These are phyloP conservation scores for Sebastes ruberrimus DNA, from an alignment of 2,797 vertebrate genomes.

Conservation along the genomic window DNA sequence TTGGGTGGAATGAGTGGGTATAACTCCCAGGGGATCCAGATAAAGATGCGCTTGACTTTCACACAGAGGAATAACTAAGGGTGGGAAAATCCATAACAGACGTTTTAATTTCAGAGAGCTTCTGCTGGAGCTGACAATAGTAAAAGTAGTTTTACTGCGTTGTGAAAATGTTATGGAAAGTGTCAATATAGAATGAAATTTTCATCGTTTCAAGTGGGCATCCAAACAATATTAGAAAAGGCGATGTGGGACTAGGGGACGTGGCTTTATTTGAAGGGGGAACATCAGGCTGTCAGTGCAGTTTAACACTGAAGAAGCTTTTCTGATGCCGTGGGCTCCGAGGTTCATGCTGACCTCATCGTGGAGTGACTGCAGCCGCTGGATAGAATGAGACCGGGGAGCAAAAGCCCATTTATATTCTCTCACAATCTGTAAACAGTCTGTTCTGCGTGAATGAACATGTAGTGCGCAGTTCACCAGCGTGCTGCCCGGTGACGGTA, in stretches of 20 bases:
- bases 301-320: constrained; percentile 37
- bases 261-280: constrained; percentile 62
- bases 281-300: constrained; percentile 53
- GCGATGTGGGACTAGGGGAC: constrained; percentile 32
- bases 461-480: constrained; percentile 41
- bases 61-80: constrained; percentile 61
- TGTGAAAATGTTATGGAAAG: constrained; percentile 28
- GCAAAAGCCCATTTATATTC: constrained; percentile 61
- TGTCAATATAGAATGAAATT: constrained; percentile 34
- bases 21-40: constrained; percentile 51
- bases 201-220: constrained; percentile 37
- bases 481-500: constrained; percentile 53
- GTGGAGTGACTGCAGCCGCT: constrained; percentile 31
- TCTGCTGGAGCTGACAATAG: constrained; percentile 8
- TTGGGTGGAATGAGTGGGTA: constrained; percentile 61
- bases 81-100: constrained; percentile 56
- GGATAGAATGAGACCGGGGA: constrained; percentile 5
- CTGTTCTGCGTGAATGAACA: constrained; percentile 57
- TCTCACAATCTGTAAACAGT: constrained; percentile 65
- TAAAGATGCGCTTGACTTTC: constrained; percentile 60
- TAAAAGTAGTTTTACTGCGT: constrained; percentile 25
- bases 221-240: constrained; percentile 39
- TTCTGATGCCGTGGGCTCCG: constrained; percentile 18
- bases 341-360: constrained; percentile 44
- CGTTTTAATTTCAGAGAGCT: constrained; percentile 58